Conservation (phyloP, 1,140 invertebrate species). For the Campoletis sonorensis region DNA sequence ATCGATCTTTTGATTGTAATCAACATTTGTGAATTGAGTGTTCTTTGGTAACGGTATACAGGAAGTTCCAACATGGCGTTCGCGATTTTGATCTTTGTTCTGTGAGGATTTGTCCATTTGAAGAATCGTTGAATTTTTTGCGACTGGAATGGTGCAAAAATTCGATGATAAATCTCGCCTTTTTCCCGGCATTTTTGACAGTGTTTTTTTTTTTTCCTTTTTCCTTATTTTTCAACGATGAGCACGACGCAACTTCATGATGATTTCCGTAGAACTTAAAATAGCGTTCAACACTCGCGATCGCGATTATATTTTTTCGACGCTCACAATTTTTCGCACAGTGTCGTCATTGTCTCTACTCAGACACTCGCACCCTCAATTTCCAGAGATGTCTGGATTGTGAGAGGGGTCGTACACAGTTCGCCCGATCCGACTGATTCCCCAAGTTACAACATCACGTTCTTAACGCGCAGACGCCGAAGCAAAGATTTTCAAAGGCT, state of each 20-base stretch:
- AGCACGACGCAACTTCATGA: neutral
- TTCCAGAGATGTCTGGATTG: no score
- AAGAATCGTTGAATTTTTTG: neutral
- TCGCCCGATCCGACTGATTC: neutral
- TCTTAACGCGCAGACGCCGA: constrained; percentile 66
- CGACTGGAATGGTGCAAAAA: constrained; percentile 11
- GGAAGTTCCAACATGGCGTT: neutral
- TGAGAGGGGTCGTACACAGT: constrained; percentile 33
- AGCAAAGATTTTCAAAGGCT: constrained; percentile 70
- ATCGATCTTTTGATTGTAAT: constrained; percentile 49
- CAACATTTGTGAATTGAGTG: constrained; percentile 46
- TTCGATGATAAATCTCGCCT: constrained; percentile 8
- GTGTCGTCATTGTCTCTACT: constrained; percentile 13
- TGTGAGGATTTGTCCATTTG: neutral
- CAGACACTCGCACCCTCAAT: constrained; percentile 44
- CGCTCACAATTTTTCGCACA: no score
- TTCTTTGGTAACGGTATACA: constrained; percentile 64
- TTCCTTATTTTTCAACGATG: neutral
- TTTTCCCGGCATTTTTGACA: constrained; percentile 29
- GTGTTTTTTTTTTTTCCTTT: neutral
- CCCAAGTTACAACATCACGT: neutral
- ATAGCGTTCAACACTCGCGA: neutral
- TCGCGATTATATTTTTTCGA: no score
- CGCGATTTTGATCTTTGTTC: constrained; percentile 7
- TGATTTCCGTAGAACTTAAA: neutral